Evolutionary conservation across 2,113 vertebrate genomes (phyloP).

Genomic region (Lagopus muta): DNA sequence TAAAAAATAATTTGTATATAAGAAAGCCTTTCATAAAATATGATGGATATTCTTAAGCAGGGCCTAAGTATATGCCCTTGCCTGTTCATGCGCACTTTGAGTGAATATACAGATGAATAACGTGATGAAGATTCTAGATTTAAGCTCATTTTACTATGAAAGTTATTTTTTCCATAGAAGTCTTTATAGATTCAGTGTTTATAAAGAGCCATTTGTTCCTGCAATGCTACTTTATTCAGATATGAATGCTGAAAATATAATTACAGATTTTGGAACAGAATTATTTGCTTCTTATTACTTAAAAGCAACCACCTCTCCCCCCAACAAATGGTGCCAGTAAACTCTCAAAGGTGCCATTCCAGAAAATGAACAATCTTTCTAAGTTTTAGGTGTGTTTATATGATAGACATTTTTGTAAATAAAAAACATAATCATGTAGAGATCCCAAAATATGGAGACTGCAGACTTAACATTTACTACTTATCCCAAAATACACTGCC

Average conservation of each 20-base stretch:
- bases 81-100: not conserved
- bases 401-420: not conserved
- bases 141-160: not conserved
- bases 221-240: not conserved
- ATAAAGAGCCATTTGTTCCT: not conserved
- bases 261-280: not conserved
- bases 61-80: not conserved
- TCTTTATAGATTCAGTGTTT: not conserved
- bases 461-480: not conserved
- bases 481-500: not conserved
- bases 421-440: not conserved
- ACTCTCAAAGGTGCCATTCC: not conserved
- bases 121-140: not conserved
- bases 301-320: not conserved
- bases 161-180: not conserved
- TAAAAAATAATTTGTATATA: not conserved
- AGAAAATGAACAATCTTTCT: not conserved
- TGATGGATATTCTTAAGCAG: not conserved
- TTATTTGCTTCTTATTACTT: not conserved
- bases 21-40: not conserved
- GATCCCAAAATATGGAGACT: not conserved
- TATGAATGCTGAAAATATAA: not conserved
- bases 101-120: not conserved
- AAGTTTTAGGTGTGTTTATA: not conserved
- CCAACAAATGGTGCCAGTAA: not conserved